These are phyloP conservation scores for Pseudolycoriella hygida DNA, from an alignment of 2,888 invertebrate genomes.

Conservation along the genomic window DNA sequence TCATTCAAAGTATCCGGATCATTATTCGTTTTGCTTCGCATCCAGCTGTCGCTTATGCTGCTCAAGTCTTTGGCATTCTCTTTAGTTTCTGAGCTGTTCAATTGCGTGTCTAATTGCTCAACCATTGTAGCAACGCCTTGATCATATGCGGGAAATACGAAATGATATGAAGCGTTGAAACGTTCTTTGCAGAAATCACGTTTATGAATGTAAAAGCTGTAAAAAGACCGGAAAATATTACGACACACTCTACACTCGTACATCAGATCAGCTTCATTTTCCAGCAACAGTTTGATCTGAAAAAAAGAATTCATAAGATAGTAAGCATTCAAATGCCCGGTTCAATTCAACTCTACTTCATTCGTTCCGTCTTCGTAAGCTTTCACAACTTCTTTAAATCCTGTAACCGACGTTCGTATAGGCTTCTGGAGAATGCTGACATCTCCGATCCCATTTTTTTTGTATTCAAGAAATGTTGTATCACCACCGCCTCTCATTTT, in stretches of 20 bases:
- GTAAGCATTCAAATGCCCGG: too few relatives aligned
- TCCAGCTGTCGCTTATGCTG: constrained; percentile 35
- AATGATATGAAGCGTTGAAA: constrained; percentile 31
- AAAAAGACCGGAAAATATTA: constrained; percentile 69
- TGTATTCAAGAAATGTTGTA: too few relatives aligned
- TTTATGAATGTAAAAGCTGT: constrained; percentile 81
- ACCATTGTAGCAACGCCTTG: constrained; percentile 33
- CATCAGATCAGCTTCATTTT: constrained; percentile 72
- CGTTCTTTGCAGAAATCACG: constrained; percentile 56
- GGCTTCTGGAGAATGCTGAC: constrained; percentile 43
- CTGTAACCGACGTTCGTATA: constrained; percentile 46
- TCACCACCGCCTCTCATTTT: too few relatives aligned
- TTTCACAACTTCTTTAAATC: constrained; percentile 50
- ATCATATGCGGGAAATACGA: constrained; percentile 29
- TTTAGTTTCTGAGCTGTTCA: constrained; percentile 18
- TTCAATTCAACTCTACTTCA: too few relatives aligned
- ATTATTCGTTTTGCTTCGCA: constrained; percentile 21
- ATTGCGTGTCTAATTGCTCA: constrained; percentile 26
- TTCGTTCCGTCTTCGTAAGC: constrained; percentile 57
- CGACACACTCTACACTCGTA: constrained; percentile 81
- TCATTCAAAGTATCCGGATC: constrained; percentile 15
- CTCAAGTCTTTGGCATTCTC: constrained; percentile 33
- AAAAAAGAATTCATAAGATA: constrained; percentile 17
- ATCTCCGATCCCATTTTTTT: constrained; percentile 20
- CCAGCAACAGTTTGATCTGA: constrained; percentile 53